These are phyloP conservation scores for Corythaixoides concolor DNA, from an alignment of 2,113 vertebrate genomes.

Conservation along the genomic window DNA sequence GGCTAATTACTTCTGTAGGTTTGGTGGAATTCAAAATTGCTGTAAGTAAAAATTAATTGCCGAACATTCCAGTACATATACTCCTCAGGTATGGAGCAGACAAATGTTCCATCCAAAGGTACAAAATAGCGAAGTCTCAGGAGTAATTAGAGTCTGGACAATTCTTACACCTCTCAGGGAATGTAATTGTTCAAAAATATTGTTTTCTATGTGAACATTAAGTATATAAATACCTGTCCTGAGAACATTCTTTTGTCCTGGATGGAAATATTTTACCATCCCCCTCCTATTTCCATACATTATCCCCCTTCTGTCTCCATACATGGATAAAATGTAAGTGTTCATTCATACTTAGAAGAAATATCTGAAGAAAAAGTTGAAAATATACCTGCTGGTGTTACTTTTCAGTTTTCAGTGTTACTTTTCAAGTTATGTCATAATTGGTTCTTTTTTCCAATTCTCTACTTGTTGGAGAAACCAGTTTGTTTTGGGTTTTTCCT, in stretches of 20 bases:
- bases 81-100: background rate
- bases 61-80: background rate
- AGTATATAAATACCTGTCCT: background rate
- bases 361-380: background rate
- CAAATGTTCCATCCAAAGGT: background rate
- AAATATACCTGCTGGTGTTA: background rate
- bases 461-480: background rate
- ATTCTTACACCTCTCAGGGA: background rate
- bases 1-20: background rate
- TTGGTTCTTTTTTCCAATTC: background rate
- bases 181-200: background rate
- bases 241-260: background rate
- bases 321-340: background rate
- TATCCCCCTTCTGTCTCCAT: background rate
- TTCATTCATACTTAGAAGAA: background rate
- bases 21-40: background rate
- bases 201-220: background rate
- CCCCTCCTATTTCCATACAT: background rate
- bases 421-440: background rate
- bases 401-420: background rate
- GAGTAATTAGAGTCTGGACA: fast-evolving
- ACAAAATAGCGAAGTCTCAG: background rate
- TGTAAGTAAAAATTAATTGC: background rate
- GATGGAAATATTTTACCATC: background rate
- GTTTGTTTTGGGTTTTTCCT: fast-evolving